Percentiles rank a stretch among this genome's conserved stretches.
Evolutionary conservation across 2,797 vertebrate genomes (phyloP).

Genomic region (Ataeniobius toweri): DNA sequence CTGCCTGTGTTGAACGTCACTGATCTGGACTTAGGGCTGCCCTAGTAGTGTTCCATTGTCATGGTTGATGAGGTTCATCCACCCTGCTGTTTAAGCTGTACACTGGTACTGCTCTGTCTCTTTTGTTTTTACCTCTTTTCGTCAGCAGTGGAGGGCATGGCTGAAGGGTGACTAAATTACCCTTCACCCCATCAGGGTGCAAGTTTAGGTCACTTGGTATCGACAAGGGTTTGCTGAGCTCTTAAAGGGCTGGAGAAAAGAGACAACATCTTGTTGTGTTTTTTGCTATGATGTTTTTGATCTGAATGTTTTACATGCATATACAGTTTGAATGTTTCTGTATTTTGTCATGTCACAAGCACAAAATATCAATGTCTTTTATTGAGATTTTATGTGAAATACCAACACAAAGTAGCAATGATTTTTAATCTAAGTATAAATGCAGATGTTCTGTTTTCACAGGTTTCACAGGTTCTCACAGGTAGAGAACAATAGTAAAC

Average conservation of each 20-base stretch:
- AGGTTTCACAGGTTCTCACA: too few relatives aligned
- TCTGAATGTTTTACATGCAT: conserved; percentile 46
- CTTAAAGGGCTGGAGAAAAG: conserved; percentile 57
- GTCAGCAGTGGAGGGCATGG: conserved; percentile 52
- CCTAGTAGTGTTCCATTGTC: conserved; percentile 40
- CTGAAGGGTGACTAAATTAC: conserved; percentile 67
- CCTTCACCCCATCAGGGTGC: conserved; percentile 68
- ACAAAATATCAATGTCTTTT: background rate
- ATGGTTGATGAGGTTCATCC: conserved; percentile 55
- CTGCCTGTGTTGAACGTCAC: conserved; percentile 43
- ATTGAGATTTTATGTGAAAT: background rate
- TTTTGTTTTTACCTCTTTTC: conserved; percentile 50
- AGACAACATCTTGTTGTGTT: conserved; percentile 53
- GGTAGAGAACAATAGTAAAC: too few relatives aligned
- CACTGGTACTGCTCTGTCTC: conserved; percentile 55
- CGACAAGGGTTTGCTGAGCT: conserved; percentile 53
- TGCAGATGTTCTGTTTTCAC: too few relatives aligned
- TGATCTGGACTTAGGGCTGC: conserved; percentile 44
- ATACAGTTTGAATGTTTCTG: conserved; percentile 14
- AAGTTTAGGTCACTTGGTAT: conserved; percentile 76
- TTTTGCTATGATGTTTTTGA: conserved; percentile 40
- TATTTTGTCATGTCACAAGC: background rate
- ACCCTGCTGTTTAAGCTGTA: conserved; percentile 45
- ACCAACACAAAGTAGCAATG: background rate
- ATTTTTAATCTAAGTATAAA: too few relatives aligned